A percentile compares a stretch with the other conserved stretches of the same genome.
These are phyloP conservation scores for Pandion haliaetus DNA, from an alignment of 2,113 vertebrate genomes.

Conservation along the genomic window DNA sequence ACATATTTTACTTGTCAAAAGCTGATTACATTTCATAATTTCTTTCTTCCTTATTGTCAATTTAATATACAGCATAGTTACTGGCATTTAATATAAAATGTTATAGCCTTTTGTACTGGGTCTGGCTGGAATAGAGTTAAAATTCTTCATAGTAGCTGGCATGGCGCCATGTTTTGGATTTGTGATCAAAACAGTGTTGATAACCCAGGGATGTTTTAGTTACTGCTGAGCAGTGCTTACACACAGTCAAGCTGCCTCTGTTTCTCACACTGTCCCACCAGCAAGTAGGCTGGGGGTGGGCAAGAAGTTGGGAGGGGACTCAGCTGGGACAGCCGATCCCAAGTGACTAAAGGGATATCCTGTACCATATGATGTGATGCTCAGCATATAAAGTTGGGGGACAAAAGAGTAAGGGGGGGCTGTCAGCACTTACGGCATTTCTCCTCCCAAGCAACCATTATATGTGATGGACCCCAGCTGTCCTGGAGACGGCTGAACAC, in stretches of 20 bases:
- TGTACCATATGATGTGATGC: rapidly evolving
- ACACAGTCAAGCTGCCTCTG: neutral
- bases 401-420: neutral
- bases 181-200: neutral
- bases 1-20: neutral
- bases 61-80: neutral
- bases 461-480: rapidly evolving
- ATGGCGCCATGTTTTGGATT: neutral
- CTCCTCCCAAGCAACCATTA: neutral
- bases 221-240: neutral
- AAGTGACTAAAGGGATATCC: neutral
- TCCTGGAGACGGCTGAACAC: neutral
- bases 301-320: neutral
- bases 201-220: neutral
- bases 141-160: neutral
- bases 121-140: neutral
- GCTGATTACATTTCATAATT: neutral
- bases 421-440: neutral
- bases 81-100: neutral
- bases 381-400: neutral
- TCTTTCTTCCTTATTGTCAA: neutral
- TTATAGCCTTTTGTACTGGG: neutral
- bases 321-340: neutral
- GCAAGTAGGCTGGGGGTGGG: rapidly evolving
- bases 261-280: neutral